Evolutionary conservation across 2,888 invertebrate species (phyloP).

Genomic region (Netelia virgata): DNA sequence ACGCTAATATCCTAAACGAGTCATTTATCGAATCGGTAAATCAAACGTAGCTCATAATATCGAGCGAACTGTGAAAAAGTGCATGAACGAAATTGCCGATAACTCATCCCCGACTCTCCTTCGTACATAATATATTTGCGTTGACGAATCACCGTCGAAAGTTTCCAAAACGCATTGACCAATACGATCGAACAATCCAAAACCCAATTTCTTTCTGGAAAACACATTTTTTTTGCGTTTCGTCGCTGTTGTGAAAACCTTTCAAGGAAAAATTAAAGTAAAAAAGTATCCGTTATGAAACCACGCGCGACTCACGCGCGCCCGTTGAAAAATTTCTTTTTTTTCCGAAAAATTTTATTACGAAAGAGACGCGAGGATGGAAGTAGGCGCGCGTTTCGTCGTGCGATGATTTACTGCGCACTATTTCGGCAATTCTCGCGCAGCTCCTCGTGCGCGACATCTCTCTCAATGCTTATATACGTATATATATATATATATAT

Average conservation of each 20-base stretch:
- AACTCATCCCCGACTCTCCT: background rate
- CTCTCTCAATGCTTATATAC: background rate
- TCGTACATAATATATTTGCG: too few relatives aligned
- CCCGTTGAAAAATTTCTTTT: constrained; percentile 24
- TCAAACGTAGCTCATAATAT: constrained; percentile 68
- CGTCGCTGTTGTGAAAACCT: background rate
- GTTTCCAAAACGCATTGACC: too few relatives aligned
- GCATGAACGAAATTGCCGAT: constrained; percentile 2
- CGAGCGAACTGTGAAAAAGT: constrained; percentile 19
- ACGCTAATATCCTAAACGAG: constrained; percentile 52
- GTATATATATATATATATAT: background rate
- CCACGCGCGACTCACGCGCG: constrained; percentile 65
- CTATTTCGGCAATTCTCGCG: constrained; percentile 46
- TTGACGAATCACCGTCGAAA: too few relatives aligned
- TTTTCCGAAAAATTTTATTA: constrained; percentile 22
- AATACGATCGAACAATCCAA: too few relatives aligned
- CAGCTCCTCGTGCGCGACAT: constrained; percentile 15
- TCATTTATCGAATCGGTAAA: constrained; percentile 75
- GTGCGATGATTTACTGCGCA: constrained; percentile 62
- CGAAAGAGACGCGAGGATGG: background rate
- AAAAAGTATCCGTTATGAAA: constrained; percentile 57
- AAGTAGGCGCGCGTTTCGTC: constrained; percentile 31
- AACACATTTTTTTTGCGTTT: background rate
- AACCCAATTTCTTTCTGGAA: too few relatives aligned
- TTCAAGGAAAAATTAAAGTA: too few relatives aligned